phyloP scores from a whole-genome alignment of 2,888 invertebrate species.

The Ommatoiulus sabulosus region DNA sequence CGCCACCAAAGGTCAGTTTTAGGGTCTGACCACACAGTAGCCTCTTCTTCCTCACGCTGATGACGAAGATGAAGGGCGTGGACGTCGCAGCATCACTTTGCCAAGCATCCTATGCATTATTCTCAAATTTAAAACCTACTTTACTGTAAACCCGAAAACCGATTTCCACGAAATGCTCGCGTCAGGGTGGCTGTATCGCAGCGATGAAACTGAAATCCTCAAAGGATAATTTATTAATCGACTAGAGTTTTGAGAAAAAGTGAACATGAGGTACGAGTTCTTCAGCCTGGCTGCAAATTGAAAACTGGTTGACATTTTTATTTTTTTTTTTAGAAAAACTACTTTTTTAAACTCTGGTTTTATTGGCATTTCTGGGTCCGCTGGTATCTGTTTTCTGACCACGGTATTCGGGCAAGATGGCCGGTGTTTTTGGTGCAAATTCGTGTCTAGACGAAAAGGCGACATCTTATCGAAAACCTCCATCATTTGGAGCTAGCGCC shows the following conservation, averaged over 20 bases:
- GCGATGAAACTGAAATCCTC: neutral
- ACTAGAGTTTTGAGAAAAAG: neutral
- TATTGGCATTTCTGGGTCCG: constrained; percentile 8
- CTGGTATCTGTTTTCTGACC: constrained; percentile 34
- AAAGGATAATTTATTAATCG: neutral
- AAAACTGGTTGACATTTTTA: too few relatives aligned
- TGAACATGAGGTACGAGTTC: neutral
- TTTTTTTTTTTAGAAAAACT: neutral
- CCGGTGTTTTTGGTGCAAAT: constrained; percentile 42
- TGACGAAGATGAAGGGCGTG: neutral
- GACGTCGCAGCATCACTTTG: neutral
- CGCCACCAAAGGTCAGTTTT: constrained; percentile 34
- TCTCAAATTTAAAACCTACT: neutral
- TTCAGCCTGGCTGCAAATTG: too few relatives aligned
- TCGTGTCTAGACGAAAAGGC: constrained; percentile 50
- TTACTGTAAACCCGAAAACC: neutral
- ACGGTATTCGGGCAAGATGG: constrained; percentile 29
- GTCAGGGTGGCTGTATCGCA: too few relatives aligned
- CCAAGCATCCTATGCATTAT: neutral
- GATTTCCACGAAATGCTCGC: neutral
- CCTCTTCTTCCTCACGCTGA: too few relatives aligned
- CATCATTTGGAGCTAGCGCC: constrained; percentile 34
- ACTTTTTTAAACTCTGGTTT: neutral
- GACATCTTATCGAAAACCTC: constrained; percentile 47
- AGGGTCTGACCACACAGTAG: constrained; percentile 32